Evolutionary conservation across 2,888 invertebrate genomes (phyloP).

Genomic region (Yponomeuta cagnagella): DNA sequence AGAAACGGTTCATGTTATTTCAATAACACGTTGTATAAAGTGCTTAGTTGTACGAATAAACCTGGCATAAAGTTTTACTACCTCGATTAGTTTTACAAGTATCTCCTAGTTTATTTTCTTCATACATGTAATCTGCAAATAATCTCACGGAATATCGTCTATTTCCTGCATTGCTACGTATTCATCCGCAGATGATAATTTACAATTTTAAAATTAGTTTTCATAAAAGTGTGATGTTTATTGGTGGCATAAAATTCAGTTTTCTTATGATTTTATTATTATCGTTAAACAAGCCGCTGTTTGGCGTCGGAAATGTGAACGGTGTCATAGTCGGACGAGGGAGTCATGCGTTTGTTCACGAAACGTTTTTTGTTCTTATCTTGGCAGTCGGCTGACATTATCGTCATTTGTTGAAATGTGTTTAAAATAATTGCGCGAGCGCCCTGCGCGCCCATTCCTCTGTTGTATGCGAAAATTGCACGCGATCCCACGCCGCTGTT

Average conservation of each 20-base stretch:
- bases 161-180: constrained; percentile 3
- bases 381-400: constrained; percentile 58
- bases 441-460: constrained; percentile 60
- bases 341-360: constrained; percentile 2
- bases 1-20: too few relatives aligned
- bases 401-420: constrained; percentile 74
- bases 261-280: constrained; percentile 6
- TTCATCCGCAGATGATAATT: background rate
- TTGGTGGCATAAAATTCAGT: background rate
- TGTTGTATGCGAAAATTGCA: constrained; percentile 65
- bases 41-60: too few relatives aligned
- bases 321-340: background rate
- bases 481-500: constrained; percentile 58
- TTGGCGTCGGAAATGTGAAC: background rate
- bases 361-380: constrained; percentile 9
- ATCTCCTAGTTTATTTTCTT: too few relatives aligned
- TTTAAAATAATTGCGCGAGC: constrained; percentile 72
- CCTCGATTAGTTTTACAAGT: too few relatives aligned
- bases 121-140: background rate
- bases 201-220: constrained; percentile 7
- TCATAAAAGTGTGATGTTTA: constrained; percentile 5
- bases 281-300: background rate
- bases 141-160: background rate
- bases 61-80: too few relatives aligned
- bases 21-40: too few relatives aligned